Conservation (phyloP, 1,140 invertebrate species). For the Macrobrachium rosenbergii region DNA sequence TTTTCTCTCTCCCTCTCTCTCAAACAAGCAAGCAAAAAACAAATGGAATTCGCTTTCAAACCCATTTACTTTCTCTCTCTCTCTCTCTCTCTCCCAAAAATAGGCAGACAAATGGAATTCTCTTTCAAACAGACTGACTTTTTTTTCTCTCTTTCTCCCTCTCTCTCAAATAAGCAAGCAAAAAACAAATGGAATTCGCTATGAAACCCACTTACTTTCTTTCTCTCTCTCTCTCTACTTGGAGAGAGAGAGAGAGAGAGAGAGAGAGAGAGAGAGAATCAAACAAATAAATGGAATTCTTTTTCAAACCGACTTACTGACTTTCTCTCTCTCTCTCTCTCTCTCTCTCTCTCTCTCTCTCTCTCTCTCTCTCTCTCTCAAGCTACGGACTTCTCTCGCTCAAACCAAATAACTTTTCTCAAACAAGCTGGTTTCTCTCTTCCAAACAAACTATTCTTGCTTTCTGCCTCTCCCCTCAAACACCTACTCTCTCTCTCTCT, state of each 20-base stretch:
- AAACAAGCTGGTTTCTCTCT: no score
- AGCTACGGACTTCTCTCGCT: neutral
- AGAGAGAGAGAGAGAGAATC: no score
- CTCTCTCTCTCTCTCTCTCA: conserved; percentile 25
- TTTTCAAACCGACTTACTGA: no score
- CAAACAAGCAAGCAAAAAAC: neutral
- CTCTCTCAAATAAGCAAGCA: neutral
- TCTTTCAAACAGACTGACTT: neutral
- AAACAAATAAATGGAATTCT: no score
- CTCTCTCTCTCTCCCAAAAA: neutral
- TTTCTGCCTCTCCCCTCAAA: neutral
- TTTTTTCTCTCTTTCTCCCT: conserved; percentile 21
- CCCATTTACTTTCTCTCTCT: conserved; percentile 10
- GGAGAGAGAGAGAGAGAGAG: no score
- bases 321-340: no score
- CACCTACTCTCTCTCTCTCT: neutral
- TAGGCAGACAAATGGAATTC: neutral
- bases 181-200: no score
- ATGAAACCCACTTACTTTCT: no score
- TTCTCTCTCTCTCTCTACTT: no score
- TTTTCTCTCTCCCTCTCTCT: neutral
- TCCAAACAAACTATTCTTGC: neutral
- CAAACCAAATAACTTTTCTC: neutral
- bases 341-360: no score
- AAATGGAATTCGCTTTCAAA: neutral